Base-by-base conservation (phyloP, 2,797 vertebrate species). In the Ctenosaura bakeri region DNA sequence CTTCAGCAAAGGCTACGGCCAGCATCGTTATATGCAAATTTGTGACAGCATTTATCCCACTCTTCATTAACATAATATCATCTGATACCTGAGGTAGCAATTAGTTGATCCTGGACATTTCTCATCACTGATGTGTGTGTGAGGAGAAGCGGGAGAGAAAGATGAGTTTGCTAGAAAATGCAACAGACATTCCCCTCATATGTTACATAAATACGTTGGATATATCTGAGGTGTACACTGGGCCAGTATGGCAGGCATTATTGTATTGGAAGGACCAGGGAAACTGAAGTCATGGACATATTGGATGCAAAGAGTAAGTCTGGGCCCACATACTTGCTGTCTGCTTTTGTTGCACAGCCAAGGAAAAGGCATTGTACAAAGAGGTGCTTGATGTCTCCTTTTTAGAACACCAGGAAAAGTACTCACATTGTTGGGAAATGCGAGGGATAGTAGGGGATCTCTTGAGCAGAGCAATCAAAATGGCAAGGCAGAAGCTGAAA, bases 1-100 rank as follows among this genome's bases (percentile, higher is more conserved):
- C 90, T 95, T 93, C 93, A 93, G 16, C 42, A 26, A 94, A 90
- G 85, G 94, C 90, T 54, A 18, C 69, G 91, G 92, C 90, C 92
- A 0, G 89, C 79, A 93, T 97, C 95, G 94, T 95, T 95, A 96
- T 95, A 94, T 96, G 95, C 94, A 97, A 96, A 96, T 96, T 94
- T 93, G 78, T 88, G 46, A 56, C 20, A 91, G 77, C 92, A 94
- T 94, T 96, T 95, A 94, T 95, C 73, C 92, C 90, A 90, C 90
- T 88, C 91, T 89, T 89, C 95, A 96, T 97, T 96, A 96, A 92
- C 94, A 95, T 96, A 95, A 73, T 92, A 93, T 96, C 94, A 92
- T n/a, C 50, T 13, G 46, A 90, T 94, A 82, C 93, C 62, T 88
- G 4, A 0, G 73, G 89, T 83, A 84, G 94, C 86, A 94, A 95